These are phyloP conservation scores for Shinisaurus crocodilurus DNA, from an alignment of 2,113 vertebrate genomes.

Conservation along the genomic window DNA sequence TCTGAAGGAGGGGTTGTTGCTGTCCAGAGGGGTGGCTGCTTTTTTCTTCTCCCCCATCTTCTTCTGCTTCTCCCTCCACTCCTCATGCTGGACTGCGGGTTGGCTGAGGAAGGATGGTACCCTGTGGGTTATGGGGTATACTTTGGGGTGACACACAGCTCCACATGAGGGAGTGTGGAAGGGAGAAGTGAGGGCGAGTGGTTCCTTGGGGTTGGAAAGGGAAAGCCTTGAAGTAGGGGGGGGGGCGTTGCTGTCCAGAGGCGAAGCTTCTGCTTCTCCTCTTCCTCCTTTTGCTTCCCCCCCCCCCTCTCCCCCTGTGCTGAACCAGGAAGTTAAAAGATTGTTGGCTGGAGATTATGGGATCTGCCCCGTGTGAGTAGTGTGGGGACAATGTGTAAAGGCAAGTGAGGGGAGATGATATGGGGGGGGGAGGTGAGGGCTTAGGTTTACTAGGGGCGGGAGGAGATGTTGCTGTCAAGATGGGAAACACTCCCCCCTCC, in stretches of 20 bases:
- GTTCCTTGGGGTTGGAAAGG: not conserved
- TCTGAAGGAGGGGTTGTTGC: no score
- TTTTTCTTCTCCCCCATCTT: no score
- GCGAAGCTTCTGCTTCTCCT: not conserved
- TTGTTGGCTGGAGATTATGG: not conserved
- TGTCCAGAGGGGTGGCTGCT: no score
- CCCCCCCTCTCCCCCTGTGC: not conserved
- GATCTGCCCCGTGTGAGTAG: no score
- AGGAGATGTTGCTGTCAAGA: not conserved
- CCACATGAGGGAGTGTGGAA: no score
- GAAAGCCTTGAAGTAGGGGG: not conserved
- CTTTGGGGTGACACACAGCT: not conserved
- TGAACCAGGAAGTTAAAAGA: not conserved
- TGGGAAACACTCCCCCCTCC: not conserved
- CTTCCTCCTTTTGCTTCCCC: no score
- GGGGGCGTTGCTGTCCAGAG: not conserved
- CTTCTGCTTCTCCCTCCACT: no score
- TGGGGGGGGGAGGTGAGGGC: not conserved
- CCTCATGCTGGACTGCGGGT: no score
- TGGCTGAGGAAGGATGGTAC: not conserved
- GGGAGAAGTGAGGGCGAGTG: not conserved
- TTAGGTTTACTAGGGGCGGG: not conserved
- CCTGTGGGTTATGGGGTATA: not conserved
- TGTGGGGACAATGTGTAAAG: not conserved
- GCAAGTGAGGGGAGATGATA: not conserved